These are phyloP conservation scores for Periparus ater DNA, from an alignment of 2,797 vertebrate genomes.

Conservation along the genomic window DNA sequence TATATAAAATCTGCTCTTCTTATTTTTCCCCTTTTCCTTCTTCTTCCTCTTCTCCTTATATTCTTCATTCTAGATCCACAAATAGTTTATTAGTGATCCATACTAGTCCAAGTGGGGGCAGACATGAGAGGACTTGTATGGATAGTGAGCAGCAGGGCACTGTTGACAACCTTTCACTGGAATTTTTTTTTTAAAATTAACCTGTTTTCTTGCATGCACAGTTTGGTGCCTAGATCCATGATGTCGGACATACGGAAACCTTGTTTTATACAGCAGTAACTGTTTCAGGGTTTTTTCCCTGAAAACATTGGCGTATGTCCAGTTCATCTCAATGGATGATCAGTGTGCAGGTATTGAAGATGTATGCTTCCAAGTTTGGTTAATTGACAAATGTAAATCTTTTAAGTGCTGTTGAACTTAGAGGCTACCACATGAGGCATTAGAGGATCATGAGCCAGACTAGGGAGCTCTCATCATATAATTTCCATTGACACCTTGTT, in stretches of 20 bases:
- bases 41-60: background rate
- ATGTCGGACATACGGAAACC: background rate
- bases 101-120: background rate
- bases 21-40: background rate
- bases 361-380: background rate
- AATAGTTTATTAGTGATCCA: background rate
- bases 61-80: background rate
- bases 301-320: background rate
- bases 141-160: background rate
- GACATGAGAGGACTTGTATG: background rate
- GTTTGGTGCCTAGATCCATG: constrained; percentile 10
- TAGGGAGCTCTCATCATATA: background rate
- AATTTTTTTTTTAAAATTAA: background rate
- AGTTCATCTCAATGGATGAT: background rate
- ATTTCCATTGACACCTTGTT: background rate
- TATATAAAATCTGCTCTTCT: background rate
- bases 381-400: background rate
- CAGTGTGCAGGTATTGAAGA: background rate
- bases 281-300: background rate
- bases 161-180: background rate
- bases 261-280: background rate
- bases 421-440: background rate
- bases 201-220: background rate
- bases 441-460: background rate
- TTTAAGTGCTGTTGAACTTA: background rate